Percentiles rank a stretch among this genome's conserved stretches.
Evolutionary conservation across 1,140 invertebrate species (phyloP).

Genomic region (Diabrotica undecimpunctata): DNA sequence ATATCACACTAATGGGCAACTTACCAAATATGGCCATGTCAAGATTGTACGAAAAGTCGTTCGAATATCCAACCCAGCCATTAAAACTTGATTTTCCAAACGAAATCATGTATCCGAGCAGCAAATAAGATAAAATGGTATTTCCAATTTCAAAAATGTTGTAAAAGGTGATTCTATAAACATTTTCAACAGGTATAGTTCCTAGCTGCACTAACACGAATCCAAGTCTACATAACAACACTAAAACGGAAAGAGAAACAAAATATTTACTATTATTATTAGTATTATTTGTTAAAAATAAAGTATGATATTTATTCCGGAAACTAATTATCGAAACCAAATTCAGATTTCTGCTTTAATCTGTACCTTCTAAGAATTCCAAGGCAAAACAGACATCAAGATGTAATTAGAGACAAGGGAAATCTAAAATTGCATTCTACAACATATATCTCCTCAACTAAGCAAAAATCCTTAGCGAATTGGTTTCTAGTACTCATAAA

Average conservation of each 20-base stretch:
- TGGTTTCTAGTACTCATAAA: too few species aligned
- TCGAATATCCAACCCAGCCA: constrained; percentile 22
- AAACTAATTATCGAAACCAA: too few species aligned
- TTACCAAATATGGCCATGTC: constrained; percentile 19
- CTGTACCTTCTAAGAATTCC: too few species aligned
- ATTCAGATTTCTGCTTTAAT: too few species aligned
- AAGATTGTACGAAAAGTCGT: constrained; percentile 8
- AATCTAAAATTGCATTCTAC: too few species aligned
- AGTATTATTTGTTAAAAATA: too few species aligned
- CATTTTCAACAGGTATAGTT: constrained; percentile 34
- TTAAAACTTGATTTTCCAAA: constrained; percentile 29
- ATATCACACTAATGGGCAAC: neutral
- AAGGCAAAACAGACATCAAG: too few species aligned
- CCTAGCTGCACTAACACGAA: constrained; percentile 34
- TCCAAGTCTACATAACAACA: constrained; percentile 31
- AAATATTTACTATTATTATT: neutral
- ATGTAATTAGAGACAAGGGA: too few species aligned
- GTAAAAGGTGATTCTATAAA: constrained; percentile 31
- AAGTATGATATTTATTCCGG: too few species aligned
- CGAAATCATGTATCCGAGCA: constrained; percentile 32
- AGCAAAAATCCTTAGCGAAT: too few species aligned
- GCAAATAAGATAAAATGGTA: constrained; percentile 27
- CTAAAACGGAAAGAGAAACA: constrained; percentile 22
- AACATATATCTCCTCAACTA: too few species aligned
- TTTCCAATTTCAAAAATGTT: constrained; percentile 36